These are phyloP conservation scores for Alviniconcha marisindica DNA, from an alignment of 1,140 invertebrate species.

Conservation along the genomic window DNA sequence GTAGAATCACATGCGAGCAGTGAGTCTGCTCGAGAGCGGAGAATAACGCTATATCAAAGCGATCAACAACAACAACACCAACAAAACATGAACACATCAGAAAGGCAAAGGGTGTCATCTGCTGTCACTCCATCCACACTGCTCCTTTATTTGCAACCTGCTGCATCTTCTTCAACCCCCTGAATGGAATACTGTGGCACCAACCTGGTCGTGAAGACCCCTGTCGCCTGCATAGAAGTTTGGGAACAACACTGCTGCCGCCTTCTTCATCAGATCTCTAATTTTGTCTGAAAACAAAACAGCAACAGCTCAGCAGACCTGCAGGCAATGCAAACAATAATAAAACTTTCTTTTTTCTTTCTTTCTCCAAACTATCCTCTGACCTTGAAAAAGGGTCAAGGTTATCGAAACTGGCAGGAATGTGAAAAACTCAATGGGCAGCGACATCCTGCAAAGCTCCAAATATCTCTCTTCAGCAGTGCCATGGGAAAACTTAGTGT, in stretches of 20 bases:
- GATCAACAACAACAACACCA: not conserved
- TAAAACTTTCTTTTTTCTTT: not conserved
- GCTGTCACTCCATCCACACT: not conserved
- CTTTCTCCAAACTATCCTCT: no score
- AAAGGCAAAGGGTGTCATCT: not conserved
- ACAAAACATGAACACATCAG: not conserved
- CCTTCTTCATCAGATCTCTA: conserved; percentile 28
- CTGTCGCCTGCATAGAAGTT: not conserved
- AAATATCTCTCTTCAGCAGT: no score
- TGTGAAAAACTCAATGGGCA: no score
- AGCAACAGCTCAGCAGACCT: no score
- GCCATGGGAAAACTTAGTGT: no score
- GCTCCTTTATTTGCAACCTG: not conserved
- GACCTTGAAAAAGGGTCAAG: no score
- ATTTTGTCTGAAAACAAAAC: conserved; percentile 1
- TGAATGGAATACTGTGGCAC: not conserved
- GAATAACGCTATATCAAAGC: not conserved
- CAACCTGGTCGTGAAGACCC: not conserved
- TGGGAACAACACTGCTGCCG: conserved; percentile 31
- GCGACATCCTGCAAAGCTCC: no score
- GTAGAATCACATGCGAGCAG: no score
- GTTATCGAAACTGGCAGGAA: no score
- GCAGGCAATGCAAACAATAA: no score
- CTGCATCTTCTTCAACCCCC: not conserved
- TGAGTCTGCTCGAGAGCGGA: no score